phyloP scores from a whole-genome alignment of 1,140 invertebrate genomes.

The Hypothenemus hampei region DNA sequence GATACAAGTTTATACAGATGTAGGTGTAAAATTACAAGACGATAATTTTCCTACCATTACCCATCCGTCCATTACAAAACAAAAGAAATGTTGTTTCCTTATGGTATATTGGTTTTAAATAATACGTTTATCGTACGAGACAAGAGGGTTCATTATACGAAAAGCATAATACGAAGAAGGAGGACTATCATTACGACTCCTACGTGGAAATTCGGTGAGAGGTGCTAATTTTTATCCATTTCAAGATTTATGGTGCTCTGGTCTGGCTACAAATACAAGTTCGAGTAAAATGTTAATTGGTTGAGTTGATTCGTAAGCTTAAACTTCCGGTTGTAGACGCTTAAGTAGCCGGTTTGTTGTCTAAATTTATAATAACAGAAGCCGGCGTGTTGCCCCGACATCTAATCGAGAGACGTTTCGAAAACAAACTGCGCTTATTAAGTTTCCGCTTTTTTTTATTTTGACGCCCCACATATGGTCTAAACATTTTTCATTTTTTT shows the following conservation, averaged over 20 bases:
- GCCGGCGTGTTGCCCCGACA: constrained; percentile 10
- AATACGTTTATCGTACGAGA: constrained; percentile 6
- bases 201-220: constrained; percentile 3
- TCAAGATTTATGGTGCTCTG: not conserved
- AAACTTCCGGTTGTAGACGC: constrained; percentile 15
- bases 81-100: constrained; percentile 3
- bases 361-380: constrained; percentile 16
- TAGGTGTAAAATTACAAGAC: not conserved
- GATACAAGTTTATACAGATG: too few relatives aligned
- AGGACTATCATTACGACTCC: not conserved
- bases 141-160: not conserved
- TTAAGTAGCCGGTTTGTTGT: constrained; percentile 13
- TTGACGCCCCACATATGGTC: too few relatives aligned
- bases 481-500: too few relatives aligned
- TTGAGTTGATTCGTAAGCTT: constrained; percentile 1
- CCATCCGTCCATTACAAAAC: constrained; percentile 6
- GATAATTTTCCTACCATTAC: not conserved
- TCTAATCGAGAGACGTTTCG: constrained; percentile 10
- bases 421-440: constrained; percentile 14
- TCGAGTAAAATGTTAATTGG: not conserved
- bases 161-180: not conserved
- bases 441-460: constrained; percentile 7
- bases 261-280: not conserved
- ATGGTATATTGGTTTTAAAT: not conserved
- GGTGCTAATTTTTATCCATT: not conserved